A percentile compares a stretch with the other conserved stretches of the same genome.
These are phyloP conservation scores for Darevskia nairensis DNA, from an alignment of 2,797 vertebrate species.

Conservation along the genomic window DNA sequence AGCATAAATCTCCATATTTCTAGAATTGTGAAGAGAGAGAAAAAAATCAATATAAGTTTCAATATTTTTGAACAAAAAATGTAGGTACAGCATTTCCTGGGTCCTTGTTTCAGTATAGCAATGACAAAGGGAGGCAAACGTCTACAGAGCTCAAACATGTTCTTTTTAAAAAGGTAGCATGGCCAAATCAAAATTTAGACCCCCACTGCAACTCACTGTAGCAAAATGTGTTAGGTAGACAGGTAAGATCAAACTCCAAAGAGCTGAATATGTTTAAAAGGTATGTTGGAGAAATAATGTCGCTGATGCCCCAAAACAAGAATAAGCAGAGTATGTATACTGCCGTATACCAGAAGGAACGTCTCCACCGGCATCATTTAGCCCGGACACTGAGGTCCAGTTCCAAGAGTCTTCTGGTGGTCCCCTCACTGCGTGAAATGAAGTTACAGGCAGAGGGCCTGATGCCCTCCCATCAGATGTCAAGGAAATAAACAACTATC, in stretches of 20 bases:
- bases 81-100: not conserved
- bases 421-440: no score
- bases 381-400: no score
- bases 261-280: not conserved
- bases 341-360: no score
- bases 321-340: not conserved
- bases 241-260: not conserved
- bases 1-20: constrained; percentile 92
- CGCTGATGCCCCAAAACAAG: not conserved
- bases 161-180: not conserved
- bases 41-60: not conserved
- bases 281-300: not conserved
- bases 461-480: no score
- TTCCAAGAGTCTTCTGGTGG: no score
- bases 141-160: not conserved
- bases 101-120: not conserved
- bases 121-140: not conserved
- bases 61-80: not conserved
- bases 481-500: no score
- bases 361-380: no score
- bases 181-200: not conserved
- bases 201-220: no score
- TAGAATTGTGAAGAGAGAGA: constrained; percentile 56
- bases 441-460: no score
- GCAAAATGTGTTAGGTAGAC: not conserved